Base-by-base conservation (phyloP, 2,888 invertebrate genomes). In the Coelopa pilipes region DNA sequence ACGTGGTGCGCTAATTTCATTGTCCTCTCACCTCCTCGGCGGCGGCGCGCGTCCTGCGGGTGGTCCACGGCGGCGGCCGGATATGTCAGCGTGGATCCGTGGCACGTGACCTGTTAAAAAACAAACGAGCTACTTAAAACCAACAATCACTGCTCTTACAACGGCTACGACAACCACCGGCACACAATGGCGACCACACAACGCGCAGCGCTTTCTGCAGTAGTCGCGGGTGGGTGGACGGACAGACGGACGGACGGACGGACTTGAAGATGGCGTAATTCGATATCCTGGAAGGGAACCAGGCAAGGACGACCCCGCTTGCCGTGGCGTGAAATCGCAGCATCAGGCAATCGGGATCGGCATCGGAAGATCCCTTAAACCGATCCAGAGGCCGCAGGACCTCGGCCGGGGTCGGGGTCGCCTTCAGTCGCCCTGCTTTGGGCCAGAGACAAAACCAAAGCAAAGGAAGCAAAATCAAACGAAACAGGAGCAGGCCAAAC, bases 71-170 rank as follows among this genome's bases (percentile, higher is more conserved):
- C 63, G 72, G 74, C 74, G 70, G 65, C 77, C 79, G 79, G 79
- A 79, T 76, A 75, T 79, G 79, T 79, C 79, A 78, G 74, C 74
- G 76, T 76, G 63, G 13, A 78, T 79, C 77, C 77, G 72, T 68
- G 71, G 77, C 79, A 79, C 79, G 79, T 79, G 79, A 76, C 79
- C 79, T 74, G 75, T 76, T 78, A 73, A 72, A 72, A 76, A 74
- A 74, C 69, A 74, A 76, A 75, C 67, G 69, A 75, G 67, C 21
- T 63, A 63, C 75, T 67, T 65, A 75, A 77, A 71, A 62, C 53
- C 34, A 34, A 34, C 34, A 34, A 34, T 7, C 34, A 19, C 1
- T 19, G 4, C 19, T 7, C 2, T 3, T 19, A 57, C 19, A n/a
- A 57, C 11, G 11, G 11, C 3, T 19, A 57, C 19, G 11, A 21